A percentile compares a stretch with the other conserved stretches of the same genome.
Evolutionary conservation across 1,140 invertebrate species (phyloP).

Genomic region (Penaeus japonicus): DNA sequence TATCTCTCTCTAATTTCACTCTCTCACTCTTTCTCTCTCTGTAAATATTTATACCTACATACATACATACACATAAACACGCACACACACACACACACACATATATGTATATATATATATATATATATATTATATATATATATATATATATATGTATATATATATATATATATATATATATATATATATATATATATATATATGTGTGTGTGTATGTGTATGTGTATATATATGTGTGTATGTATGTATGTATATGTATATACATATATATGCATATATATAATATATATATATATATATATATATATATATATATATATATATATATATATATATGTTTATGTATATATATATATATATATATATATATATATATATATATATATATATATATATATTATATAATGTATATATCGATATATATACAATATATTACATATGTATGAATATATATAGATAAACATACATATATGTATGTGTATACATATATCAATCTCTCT

Average conservation of each 20-base stretch:
- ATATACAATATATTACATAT: too few species aligned
- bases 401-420: too few species aligned
- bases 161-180: background rate
- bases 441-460: too few species aligned
- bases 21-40: background rate
- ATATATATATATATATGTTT: too few species aligned
- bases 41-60: background rate
- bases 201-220: background rate
- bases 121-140: background rate
- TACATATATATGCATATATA: background rate
- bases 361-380: too few species aligned
- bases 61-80: background rate
- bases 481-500: too few species aligned
- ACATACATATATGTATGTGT: too few species aligned
- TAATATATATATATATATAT: too few species aligned
- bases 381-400: too few species aligned
- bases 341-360: too few species aligned
- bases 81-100: background rate
- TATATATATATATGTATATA: background rate
- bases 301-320: too few species aligned
- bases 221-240: background rate
- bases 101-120: background rate
- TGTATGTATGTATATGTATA: background rate
- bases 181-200: conserved; percentile 6
- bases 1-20: background rate